These are phyloP conservation scores for Columba janthina DNA, from an alignment of 2,113 vertebrate genomes.

Conservation along the genomic window DNA sequence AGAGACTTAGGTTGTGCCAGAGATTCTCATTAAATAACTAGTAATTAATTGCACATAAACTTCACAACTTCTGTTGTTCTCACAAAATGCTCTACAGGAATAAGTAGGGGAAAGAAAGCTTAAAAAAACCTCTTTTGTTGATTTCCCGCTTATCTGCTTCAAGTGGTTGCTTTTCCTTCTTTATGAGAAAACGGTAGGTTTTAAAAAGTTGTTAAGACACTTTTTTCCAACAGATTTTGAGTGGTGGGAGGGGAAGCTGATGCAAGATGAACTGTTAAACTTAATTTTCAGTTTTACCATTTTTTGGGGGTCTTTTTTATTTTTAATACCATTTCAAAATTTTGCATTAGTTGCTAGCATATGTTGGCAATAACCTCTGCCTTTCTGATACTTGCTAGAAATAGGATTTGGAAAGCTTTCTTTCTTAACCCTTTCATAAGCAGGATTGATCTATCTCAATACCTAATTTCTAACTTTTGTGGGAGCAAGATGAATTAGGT, in stretches of 20 bases:
- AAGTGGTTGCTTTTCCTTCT: neutral
- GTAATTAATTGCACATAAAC: neutral
- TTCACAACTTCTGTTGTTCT: neutral
- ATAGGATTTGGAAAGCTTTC: neutral
- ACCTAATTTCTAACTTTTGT: neutral
- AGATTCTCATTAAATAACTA: neutral
- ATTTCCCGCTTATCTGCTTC: neutral
- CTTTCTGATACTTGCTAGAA: neutral
- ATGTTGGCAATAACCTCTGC: neutral
- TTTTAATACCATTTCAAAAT: neutral
- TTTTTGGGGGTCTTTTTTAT: rapidly evolving
- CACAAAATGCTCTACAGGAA: neutral
- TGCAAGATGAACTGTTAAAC: neutral
- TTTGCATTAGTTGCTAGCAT: neutral
- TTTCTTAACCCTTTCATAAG: neutral
- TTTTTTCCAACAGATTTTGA: neutral
- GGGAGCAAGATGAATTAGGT: neutral
- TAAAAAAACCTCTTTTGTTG: neutral
- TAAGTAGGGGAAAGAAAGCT: neutral
- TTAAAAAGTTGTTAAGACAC: neutral
- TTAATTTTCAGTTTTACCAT: neutral
- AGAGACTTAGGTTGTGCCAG: neutral
- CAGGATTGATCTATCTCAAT: neutral
- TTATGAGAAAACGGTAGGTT: neutral
- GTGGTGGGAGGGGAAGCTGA: neutral